A percentile compares a stretch with the other conserved stretches of the same genome.
Evolutionary conservation across 2,113 vertebrate species (phyloP).

Genomic region (Periophthalmodon schlosseri): DNA sequence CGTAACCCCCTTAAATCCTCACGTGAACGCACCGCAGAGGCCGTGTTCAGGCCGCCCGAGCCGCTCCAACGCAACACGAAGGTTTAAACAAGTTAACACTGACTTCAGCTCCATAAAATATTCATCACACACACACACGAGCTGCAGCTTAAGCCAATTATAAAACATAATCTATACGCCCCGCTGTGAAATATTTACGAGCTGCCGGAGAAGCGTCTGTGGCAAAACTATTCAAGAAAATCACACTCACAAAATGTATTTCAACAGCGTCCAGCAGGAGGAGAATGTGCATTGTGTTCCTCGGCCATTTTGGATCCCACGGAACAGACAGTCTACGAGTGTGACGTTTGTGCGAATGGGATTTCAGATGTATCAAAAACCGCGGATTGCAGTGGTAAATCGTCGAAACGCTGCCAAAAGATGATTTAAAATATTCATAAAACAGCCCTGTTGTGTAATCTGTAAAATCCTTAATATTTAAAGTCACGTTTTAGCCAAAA

Average conservation of each 20-base stretch:
- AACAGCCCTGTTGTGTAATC: too few relatives aligned
- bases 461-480: too few relatives aligned
- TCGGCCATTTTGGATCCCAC: background rate
- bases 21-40: too few relatives aligned
- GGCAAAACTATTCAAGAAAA: background rate
- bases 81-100: background rate
- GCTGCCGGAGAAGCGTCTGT: background rate
- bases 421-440: too few relatives aligned
- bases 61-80: background rate
- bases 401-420: too few relatives aligned
- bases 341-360: background rate
- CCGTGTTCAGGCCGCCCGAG: background rate
- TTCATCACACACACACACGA: background rate
- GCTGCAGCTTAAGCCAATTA: background rate
- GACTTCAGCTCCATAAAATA: background rate
- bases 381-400: too few relatives aligned
- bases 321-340: background rate
- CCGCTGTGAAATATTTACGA: background rate
- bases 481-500: too few relatives aligned
- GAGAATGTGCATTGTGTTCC: background rate
- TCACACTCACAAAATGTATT: background rate
- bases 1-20: background rate
- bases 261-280: background rate
- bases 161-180: background rate
- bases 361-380: background rate